phyloP scores from a whole-genome alignment of 1,140 invertebrate genomes.

The Drosophila lacertosa region DNA sequence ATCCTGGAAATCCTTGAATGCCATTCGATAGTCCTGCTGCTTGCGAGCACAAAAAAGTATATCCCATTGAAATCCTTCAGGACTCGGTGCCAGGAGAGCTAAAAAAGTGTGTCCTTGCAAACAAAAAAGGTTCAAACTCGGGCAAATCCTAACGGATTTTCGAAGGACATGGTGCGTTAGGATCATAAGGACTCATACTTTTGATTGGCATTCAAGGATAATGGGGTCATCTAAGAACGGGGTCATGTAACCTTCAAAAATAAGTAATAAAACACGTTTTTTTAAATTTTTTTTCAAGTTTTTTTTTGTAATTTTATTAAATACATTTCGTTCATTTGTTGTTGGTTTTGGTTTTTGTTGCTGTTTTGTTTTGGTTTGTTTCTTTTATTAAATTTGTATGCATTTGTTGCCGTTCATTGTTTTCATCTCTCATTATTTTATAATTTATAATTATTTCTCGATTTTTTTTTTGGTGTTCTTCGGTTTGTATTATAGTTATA shows the following conservation, averaged over 20 bases:
- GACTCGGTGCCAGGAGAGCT: no score
- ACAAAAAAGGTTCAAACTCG: background rate
- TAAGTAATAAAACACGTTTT: constrained; percentile 2
- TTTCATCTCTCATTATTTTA: constrained; percentile 43
- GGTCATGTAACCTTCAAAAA: no score
- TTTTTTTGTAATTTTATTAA: constrained; percentile 69
- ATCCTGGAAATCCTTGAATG: no score
- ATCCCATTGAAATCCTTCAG: no score
- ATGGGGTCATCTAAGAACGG: no score
- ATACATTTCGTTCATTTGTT: constrained; percentile 71
- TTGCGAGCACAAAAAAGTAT: background rate
- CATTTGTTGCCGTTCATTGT: constrained; percentile 60
- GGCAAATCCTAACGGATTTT: no score
- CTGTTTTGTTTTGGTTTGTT: constrained; percentile 16
- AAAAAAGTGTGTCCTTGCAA: background rate
- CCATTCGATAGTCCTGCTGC: no score
- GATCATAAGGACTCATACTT: background rate
- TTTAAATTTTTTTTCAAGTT: constrained; percentile 27
- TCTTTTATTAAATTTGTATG: constrained; percentile 63
- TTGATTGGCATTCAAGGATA: no score
- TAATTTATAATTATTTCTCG: constrained; percentile 39
- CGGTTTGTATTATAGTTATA: constrained; percentile 44
- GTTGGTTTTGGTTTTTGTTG: constrained; percentile 47
- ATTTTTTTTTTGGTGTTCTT: constrained; percentile 28
- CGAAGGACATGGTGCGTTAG: background rate